Percentiles rank a stretch among this genome's conserved stretches.
phyloP scores from a whole-genome alignment of 2,113 vertebrate species.

The Cyphomyrus discorhynchus region DNA sequence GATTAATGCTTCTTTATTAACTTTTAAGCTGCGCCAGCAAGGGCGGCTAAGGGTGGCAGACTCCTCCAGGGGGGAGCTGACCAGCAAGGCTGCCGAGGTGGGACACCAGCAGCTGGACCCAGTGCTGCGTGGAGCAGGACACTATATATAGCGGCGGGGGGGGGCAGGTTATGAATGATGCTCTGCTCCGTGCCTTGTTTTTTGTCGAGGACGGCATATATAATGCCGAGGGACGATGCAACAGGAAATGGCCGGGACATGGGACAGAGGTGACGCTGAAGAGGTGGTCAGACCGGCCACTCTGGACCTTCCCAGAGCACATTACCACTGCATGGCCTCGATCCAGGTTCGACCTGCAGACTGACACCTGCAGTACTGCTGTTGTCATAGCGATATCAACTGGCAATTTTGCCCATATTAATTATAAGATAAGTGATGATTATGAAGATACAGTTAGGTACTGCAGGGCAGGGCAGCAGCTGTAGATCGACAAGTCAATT shows the following conservation, averaged over 20 bases:
- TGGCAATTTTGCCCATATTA: background rate
- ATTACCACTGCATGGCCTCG: background rate
- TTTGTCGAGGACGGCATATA: slow-evolving; percentile 7
- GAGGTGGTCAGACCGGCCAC: background rate
- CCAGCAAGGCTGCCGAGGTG: background rate
- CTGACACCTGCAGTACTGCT: background rate
- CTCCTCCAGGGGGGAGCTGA: background rate
- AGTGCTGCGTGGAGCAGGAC: background rate
- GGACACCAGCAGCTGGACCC: background rate
- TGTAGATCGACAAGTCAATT: background rate
- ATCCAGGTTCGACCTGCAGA: background rate
- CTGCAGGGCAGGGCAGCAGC: background rate
- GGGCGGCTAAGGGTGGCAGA: slow-evolving; percentile 20
- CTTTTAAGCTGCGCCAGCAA: slow-evolving; percentile 30
- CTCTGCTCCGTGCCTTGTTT: background rate
- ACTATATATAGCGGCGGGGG: slow-evolving; percentile 11
- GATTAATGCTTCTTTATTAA: slow-evolving; percentile 38
- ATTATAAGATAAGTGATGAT: background rate
- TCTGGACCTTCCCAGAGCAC: background rate
- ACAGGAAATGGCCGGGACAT: background rate
- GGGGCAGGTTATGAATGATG: slow-evolving; percentile 14
- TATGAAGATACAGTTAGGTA: background rate
- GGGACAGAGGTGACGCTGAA: background rate
- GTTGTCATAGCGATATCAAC: background rate
- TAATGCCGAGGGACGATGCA: background rate